Percentiles rank a stretch among this genome's conserved stretches.
Conservation (phyloP, 2,888 invertebrate genomes). For the Ferrisia virgata region DNA sequence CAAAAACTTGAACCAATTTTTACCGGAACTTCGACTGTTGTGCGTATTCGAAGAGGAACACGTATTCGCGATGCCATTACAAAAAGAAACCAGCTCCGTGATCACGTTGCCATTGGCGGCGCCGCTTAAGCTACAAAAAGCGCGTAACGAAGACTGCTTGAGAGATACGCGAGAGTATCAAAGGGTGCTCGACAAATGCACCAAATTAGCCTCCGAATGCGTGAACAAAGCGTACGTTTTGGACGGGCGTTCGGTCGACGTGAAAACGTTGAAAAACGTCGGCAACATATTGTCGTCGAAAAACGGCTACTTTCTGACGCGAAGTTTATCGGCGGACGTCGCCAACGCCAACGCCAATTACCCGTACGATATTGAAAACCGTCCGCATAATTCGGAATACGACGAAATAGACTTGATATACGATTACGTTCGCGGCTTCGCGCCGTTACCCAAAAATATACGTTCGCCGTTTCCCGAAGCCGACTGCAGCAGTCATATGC, state of each 20-base stretch:
- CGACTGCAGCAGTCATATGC: slow-evolving; percentile 40
- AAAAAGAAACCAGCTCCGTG: slow-evolving; percentile 73
- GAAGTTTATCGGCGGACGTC: slow-evolving; percentile 76
- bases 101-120: slow-evolving; percentile 82
- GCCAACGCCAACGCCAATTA: slow-evolving; percentile 56
- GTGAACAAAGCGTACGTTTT: slow-evolving; percentile 78
- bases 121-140: slow-evolving; percentile 77
- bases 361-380: slow-evolving; percentile 62
- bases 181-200: slow-evolving; percentile 73
- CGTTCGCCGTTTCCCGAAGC: slow-evolving; percentile 58
- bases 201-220: slow-evolving; percentile 69
- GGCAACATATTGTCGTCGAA: slow-evolving; percentile 46
- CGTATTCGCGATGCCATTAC: slow-evolving; percentile 77
- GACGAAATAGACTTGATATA: slow-evolving; percentile 96
- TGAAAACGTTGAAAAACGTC: slow-evolving; percentile 46
- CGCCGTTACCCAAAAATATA: slow-evolving; percentile 79
- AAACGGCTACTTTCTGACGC: slow-evolving; percentile 60
- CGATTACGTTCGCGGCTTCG: slow-evolving; percentile 90
- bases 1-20: slow-evolving; percentile 76
- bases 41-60: slow-evolving; percentile 80
- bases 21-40: slow-evolving; percentile 77
- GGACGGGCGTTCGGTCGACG: slow-evolving; percentile 74
- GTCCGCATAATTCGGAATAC: slow-evolving; percentile 71
- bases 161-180: slow-evolving; percentile 67
- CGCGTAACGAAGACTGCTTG: slow-evolving; percentile 77